Evolutionary conservation across 2,888 invertebrate genomes (phyloP).

Genomic region (Pyrocoelia pectoralis): DNA sequence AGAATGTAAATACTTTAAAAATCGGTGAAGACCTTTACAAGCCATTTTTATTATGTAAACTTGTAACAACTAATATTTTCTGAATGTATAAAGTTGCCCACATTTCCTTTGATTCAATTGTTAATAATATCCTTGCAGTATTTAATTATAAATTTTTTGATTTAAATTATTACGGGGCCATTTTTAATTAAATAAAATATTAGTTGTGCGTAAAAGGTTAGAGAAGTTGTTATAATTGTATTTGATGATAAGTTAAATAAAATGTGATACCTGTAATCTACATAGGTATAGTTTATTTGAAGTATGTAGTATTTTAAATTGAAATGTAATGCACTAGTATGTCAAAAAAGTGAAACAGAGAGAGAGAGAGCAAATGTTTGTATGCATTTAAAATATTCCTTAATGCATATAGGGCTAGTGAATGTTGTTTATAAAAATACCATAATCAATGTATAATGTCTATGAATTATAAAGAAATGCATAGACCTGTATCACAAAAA

Average conservation of each 20-base stretch:
- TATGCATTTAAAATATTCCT: conserved; percentile 58
- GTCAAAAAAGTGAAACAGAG: conserved; percentile 28
- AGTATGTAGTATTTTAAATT: conserved; percentile 42
- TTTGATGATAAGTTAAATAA: conserved; percentile 42
- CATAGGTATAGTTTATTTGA: conserved; percentile 49
- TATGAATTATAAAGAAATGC: conserved; percentile 48
- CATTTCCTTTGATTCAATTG: no score
- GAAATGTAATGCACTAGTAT: conserved; percentile 26
- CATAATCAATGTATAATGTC: conserved; percentile 57
- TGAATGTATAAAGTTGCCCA: background rate
- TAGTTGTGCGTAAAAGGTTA: conserved; percentile 21
- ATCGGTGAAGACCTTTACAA: conserved; percentile 19
- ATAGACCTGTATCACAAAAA: conserved; percentile 45
- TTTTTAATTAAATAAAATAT: conserved; percentile 13
- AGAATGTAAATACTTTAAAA: conserved; percentile 34
- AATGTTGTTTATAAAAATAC: conserved; percentile 56
- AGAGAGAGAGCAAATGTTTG: conserved; percentile 36
- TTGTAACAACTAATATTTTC: conserved; percentile 18
- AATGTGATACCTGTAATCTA: conserved; percentile 54
- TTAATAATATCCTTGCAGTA: no score
- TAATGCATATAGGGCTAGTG: conserved; percentile 59
- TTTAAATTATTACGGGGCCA: no score
- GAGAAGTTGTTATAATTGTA: conserved; percentile 31
- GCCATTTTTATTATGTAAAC: conserved; percentile 17
- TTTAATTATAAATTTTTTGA: no score